Percentiles rank a stretch among this genome's conserved stretches.
Conservation (phyloP, 1,140 invertebrate species). For the Tetramorium alpestre region DNA sequence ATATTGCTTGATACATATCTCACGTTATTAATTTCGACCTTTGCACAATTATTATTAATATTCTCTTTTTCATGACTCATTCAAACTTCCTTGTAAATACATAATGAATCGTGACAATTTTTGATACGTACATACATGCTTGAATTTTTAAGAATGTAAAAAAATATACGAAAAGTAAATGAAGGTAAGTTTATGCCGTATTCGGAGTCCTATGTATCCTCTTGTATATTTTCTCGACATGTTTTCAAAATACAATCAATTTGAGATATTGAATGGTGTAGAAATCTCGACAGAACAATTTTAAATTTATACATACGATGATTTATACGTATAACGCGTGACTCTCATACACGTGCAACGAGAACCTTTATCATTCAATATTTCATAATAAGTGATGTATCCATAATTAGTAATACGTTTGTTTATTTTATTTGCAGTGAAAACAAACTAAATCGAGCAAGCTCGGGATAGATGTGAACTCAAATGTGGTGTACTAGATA, state of each 20-base stretch:
- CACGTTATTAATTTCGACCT: constrained; percentile 43
- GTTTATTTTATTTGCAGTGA: constrained; percentile 80
- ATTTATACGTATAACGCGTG: not conserved
- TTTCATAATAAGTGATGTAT: constrained; percentile 4
- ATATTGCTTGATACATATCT: constrained; percentile 48
- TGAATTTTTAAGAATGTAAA: constrained; percentile 19
- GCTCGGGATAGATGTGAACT: constrained; percentile 72
- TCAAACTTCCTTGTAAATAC: constrained; percentile 41
- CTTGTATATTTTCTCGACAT: constrained; percentile 58
- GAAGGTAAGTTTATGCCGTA: constrained; percentile 77
- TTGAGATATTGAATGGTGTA: not conserved
- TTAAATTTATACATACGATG: not conserved
- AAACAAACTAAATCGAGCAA: constrained; percentile 72
- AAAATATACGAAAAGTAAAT: constrained; percentile 7
- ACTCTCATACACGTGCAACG: not conserved
- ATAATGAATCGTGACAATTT: not conserved
- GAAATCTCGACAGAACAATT: not conserved
- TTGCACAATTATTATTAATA: constrained; percentile 52
- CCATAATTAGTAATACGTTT: not conserved
- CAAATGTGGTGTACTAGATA: constrained; percentile 77
- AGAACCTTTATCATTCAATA: constrained; percentile 42
- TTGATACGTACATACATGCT: constrained; percentile 19
- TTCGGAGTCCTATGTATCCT: constrained; percentile 75
- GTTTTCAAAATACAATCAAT: not conserved
- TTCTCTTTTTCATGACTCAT: constrained; percentile 31